phyloP scores from a whole-genome alignment of 2,888 invertebrate species.

The Drosophila helvetica region DNA sequence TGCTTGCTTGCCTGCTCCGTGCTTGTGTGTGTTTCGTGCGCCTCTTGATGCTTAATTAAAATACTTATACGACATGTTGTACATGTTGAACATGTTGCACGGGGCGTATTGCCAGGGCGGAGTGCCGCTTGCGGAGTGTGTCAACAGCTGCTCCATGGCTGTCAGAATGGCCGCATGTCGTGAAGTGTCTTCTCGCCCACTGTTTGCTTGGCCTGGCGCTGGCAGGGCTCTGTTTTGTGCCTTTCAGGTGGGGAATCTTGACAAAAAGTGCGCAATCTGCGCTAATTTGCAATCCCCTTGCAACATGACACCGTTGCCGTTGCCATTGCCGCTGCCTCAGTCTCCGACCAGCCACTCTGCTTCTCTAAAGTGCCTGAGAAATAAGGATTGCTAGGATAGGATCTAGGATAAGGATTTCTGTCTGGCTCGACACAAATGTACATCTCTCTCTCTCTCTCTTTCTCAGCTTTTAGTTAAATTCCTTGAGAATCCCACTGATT shows the following conservation, averaged over 20 bases:
- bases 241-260: slow-evolving; percentile 7
- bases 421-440: not conserved
- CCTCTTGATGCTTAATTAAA: slow-evolving; percentile 78
- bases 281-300: slow-evolving; percentile 68
- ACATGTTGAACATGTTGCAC: slow-evolving; percentile 32
- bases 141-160: slow-evolving; percentile 75
- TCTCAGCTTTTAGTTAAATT: not conserved
- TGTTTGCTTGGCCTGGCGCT: not conserved
- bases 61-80: slow-evolving; percentile 78
- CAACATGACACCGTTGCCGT: slow-evolving; percentile 60
- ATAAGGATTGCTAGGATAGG: not conserved
- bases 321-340: slow-evolving; percentile 31
- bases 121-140: slow-evolving; percentile 46
- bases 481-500: not conserved
- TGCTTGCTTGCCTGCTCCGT: slow-evolving; percentile 24
- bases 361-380: not conserved
- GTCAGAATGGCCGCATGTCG: slow-evolving; percentile 27
- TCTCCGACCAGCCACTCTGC: slow-evolving; percentile 27
- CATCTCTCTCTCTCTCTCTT: not conserved
- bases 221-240: slow-evolving; percentile 6
- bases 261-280: slow-evolving; percentile 69
- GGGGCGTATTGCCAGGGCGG: not conserved
- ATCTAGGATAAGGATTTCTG: not conserved
- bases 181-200: slow-evolving; percentile 13
- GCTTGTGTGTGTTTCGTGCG: slow-evolving; percentile 56